These are phyloP conservation scores for Brachylomia viminalis DNA, from an alignment of 2,888 invertebrate species.

Conservation along the genomic window DNA sequence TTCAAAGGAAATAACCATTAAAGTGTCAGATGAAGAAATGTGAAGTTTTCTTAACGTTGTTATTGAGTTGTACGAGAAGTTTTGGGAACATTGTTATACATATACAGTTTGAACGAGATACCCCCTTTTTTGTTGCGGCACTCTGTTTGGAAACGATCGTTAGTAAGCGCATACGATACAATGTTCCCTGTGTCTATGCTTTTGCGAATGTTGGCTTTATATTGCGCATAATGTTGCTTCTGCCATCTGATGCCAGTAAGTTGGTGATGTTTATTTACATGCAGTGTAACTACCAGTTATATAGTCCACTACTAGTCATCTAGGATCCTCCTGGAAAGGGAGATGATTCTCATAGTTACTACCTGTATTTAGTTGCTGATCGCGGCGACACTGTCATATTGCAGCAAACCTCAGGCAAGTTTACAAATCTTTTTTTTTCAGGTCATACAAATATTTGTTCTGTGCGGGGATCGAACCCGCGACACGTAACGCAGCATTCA, in stretches of 20 bases:
- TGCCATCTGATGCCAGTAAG: background rate
- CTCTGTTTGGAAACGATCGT: slow-evolving; percentile 7
- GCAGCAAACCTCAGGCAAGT: background rate
- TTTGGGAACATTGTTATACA: slow-evolving; percentile 46
- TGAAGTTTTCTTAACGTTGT: slow-evolving; percentile 51
- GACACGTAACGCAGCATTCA: too few species aligned
- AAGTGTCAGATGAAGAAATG: slow-evolving; percentile 60
- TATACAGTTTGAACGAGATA: slow-evolving; percentile 35
- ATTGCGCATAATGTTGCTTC: background rate
- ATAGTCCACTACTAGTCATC: background rate
- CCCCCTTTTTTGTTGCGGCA: slow-evolving; percentile 11
- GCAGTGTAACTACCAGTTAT: background rate
- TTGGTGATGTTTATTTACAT: background rate
- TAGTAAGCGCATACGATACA: background rate
- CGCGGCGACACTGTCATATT: background rate
- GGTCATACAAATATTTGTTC: too few species aligned
- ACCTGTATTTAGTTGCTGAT: background rate
- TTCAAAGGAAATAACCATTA: slow-evolving; percentile 56
- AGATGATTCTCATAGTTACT: background rate
- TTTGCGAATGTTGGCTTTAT: background rate
- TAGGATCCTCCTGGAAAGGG: background rate
- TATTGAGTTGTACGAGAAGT: slow-evolving; percentile 58
- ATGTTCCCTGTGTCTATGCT: background rate
- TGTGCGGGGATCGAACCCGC: too few species aligned
- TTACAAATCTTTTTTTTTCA: background rate